These are phyloP conservation scores for Corythaeola cristata DNA, from an alignment of 2,113 vertebrate species.

Conservation along the genomic window DNA sequence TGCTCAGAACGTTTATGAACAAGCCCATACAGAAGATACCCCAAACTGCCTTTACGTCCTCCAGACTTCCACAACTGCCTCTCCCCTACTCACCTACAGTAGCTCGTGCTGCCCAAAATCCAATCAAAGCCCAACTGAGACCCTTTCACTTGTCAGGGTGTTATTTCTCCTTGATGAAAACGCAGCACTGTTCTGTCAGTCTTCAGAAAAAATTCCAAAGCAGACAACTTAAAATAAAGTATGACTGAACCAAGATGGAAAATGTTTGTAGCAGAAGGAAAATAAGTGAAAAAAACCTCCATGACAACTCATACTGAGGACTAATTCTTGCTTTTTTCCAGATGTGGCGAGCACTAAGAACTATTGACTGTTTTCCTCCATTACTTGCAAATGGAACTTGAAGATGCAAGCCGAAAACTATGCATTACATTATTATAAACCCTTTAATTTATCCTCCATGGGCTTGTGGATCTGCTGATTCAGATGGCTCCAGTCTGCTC, in stretches of 20 bases:
- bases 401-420: constrained; percentile 78
- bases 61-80: fast-evolving
- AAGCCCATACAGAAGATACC: neutral
- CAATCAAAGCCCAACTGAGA: neutral
- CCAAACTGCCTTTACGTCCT: neutral
- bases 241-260: constrained; percentile 66
- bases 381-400: constrained; percentile 56
- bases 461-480: constrained; percentile 79
- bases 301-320: constrained; percentile 31
- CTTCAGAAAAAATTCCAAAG: neutral
- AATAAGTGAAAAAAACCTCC: constrained; percentile 45
- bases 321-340: constrained; percentile 69
- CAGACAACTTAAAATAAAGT: constrained; percentile 57
- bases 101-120: neutral
- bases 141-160: neutral
- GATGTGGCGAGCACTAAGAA: constrained; percentile 60
- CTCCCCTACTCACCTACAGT: neutral
- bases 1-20: neutral
- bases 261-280: constrained; percentile 65
- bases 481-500: constrained; percentile 70
- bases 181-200: neutral
- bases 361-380: constrained; percentile 40
- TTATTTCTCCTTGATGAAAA: neutral
- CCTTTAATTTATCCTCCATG: constrained; percentile 74
- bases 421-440: constrained; percentile 69